Base-by-base conservation (phyloP, 2,888 invertebrate species). In the Oxystoma pomonae region DNA sequence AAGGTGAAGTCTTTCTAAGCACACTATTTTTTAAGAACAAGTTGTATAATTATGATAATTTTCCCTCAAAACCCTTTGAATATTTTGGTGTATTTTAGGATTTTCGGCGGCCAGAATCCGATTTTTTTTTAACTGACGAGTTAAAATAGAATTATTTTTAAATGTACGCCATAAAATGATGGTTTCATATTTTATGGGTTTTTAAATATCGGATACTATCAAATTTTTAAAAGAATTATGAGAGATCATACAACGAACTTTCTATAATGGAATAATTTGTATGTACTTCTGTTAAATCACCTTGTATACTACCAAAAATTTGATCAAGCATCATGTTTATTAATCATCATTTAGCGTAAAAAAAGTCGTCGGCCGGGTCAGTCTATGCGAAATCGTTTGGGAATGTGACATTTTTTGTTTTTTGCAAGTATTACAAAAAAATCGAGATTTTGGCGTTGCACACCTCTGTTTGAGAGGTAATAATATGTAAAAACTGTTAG, bases 361-460 rank as follows among this genome's bases (percentile, higher is more conserved):
- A 19, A 65, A 67, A 70, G 77, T 78, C 77, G 71, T 77, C 75
- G 73, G 77, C 77, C 78, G 78, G 78, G 78, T 78, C 77, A 78
- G 78, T 78, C 77, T 78, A 76, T 59, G 19, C 65, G 57, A 74
- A 74, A 71, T 75, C 76, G 73, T 73, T 72, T 70, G 72, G 35
- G 71, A 72, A 69, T 66, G 67, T 61, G 61, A 65, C 55, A 61
- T 69, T 67, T 69, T 69, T 60, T 70, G 71, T 73, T 72, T 72
- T 73, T 72, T 71, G 68, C 12, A 35, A 7, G 3, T 35, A 7
- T 35, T 35, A 70, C 72, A 73, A 35, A 35, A 35, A 35, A 35
- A 35, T 35, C 12, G 35, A 35, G 35, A 7, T 3, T 3, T 3
- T 12, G 35, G 35, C 35, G 35, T 35, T 35, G 35, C 12, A 12